Base-by-base conservation (phyloP, 1,140 invertebrate genomes). In the Zaprionus gabonicus region DNA sequence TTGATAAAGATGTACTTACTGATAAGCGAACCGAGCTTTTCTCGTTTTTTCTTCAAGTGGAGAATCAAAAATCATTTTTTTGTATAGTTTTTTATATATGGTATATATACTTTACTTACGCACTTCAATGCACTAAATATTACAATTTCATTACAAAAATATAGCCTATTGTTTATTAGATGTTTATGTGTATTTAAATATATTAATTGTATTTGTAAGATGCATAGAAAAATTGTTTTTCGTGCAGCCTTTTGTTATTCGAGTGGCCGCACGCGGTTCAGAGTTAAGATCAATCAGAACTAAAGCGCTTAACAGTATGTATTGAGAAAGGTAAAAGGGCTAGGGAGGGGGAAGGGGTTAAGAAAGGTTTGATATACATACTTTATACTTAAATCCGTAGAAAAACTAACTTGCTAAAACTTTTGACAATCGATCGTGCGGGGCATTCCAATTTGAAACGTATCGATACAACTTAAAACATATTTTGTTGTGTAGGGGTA, bases 101-200 rank as follows among this genome's bases (percentile, higher is more conserved):
- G 60, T 72, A 75, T 87, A 78, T 76, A 76, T 87, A 81, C 74
- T 80, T 78, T 78, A 78, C 74, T 81, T 72, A 78, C 58, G 78
- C 82, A 81, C 84, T 87, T 76, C 81, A 87, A 88, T 87, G 78
- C 78, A 68, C 75, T 79, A 87, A 78, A 64, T 82, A 68, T 90
- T 87, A 81, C 60, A 87, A 78, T 87, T 77, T 88, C 84, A 87
- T 90, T 87, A 87, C 75, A 87, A 87, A 87, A 87, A 87, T 87
- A 88, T 87, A 87, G 84, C 78, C 84, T 87, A 88, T 88, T 80
- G 76, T 78, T 75, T 76, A 67, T 76, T 72, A 68, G 41, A 69
- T 69, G 56, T 38, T 65, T 70, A 65, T 63, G 62, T 71, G 59
- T 60, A 38, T 73, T 49, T 55, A 58, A 78, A 74, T 68, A 70